phyloP scores from a whole-genome alignment of 2,113 vertebrate species.

The Antennarius striatus region DNA sequence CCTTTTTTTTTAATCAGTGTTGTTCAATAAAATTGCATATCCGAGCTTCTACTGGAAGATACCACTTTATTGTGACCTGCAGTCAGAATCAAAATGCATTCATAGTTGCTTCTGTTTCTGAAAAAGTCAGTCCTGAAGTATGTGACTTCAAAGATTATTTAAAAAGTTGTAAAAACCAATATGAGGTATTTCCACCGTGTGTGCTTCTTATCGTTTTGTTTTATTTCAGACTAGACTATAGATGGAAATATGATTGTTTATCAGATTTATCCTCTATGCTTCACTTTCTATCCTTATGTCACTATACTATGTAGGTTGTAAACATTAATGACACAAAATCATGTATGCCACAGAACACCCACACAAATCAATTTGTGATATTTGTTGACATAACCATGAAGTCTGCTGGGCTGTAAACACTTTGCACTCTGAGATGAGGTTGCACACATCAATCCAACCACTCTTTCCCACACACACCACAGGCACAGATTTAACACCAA shows the following conservation, averaged over 20 bases:
- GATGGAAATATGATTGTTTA: slow-evolving; percentile 16
- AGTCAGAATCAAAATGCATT: neutral
- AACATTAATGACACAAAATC: slow-evolving; percentile 24
- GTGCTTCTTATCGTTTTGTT: neutral
- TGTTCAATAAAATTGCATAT: too few relatives aligned
- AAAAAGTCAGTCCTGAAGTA: slow-evolving; percentile 10
- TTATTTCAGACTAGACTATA: neutral
- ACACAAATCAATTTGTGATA: slow-evolving; percentile 26
- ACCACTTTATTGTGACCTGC: neutral
- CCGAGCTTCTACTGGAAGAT: too few relatives aligned
- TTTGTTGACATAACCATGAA: slow-evolving; percentile 34
- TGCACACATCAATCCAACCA: slow-evolving; percentile 33
- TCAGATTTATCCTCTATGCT: neutral
- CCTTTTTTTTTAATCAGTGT: too few relatives aligned
- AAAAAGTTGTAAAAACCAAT: neutral
- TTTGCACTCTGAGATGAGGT: slow-evolving; percentile 22
- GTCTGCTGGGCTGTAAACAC: slow-evolving; percentile 16
- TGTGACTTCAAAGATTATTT: neutral
- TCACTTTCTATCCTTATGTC: neutral
- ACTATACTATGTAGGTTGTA: neutral
- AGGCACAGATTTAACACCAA: neutral
- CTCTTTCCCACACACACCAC: slow-evolving; percentile 27
- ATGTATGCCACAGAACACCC: slow-evolving; percentile 21
- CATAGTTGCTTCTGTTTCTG: slow-evolving; percentile 6
- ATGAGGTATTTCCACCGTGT: neutral